phyloP scores from a whole-genome alignment of 1,140 invertebrate genomes.

The Frieseomelitta varia region DNA sequence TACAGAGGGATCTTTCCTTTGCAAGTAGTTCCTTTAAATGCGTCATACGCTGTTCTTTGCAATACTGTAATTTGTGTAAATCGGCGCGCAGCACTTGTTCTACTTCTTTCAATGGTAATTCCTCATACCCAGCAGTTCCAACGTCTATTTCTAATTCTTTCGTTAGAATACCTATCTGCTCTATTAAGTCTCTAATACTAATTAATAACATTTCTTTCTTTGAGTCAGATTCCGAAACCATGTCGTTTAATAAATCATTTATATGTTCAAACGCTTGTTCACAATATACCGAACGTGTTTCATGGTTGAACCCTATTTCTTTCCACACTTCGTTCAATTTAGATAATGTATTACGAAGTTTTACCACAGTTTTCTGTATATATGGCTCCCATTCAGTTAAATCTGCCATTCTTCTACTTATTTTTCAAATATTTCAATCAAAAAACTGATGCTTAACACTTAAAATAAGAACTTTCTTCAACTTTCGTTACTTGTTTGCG shows the following conservation, averaged over 20 bases:
- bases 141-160: constrained; percentile 69
- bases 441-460: background rate
- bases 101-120: constrained; percentile 69
- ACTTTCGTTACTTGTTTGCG: background rate
- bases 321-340: constrained; percentile 63
- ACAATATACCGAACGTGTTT: constrained; percentile 50
- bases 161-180: constrained; percentile 59
- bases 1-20: constrained; percentile 69
- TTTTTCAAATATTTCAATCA: background rate
- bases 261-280: constrained; percentile 61
- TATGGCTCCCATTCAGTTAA: constrained; percentile 22
- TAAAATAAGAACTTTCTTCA: background rate
- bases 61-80: constrained; percentile 61
- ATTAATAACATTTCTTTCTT: constrained; percentile 65
- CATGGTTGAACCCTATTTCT: constrained; percentile 57
- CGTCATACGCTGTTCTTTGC: constrained; percentile 71
- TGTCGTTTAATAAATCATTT: constrained; percentile 69
- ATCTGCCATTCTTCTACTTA: constrained; percentile 20
- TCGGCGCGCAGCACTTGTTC: constrained; percentile 65
- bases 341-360: background rate
- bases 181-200: constrained; percentile 63
- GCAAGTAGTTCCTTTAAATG: constrained; percentile 65
- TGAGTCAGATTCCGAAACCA: constrained; percentile 69
- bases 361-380: background rate
- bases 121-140: constrained; percentile 57